Base-by-base conservation (phyloP, 2,888 invertebrate species). In the Apoderus coryli region DNA sequence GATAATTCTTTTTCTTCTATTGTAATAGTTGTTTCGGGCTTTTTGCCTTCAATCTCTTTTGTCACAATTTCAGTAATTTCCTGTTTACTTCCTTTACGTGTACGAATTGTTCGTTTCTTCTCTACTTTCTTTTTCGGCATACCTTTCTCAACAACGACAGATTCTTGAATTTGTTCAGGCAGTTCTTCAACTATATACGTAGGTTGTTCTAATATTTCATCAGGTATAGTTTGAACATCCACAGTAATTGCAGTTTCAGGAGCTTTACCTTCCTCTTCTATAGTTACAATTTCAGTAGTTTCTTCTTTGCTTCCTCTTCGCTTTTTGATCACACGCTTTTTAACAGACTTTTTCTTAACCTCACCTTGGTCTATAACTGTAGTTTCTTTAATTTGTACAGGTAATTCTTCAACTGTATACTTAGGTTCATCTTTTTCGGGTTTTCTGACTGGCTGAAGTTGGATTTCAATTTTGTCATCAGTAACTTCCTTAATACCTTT, bases 271-370 rank as follows among this genome's bases (percentile, higher is more conserved):
- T 53, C 59, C 41, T 57, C 61, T 38, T 61, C 60, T 27, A 61
- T 47, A 1, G 62, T 64, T 36, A 60, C 54, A 35, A 66, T 63
- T 52, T 61, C 60, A 31, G 49, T 47, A 16, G 43, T 40, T 49
- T 59, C 49, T 40, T 50, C 28, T 44, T 52, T 37, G 10, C 39
- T 45, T 10, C 45, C 47, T 13, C 43, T 49, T 16, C 46, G 47
- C 41, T 54, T 58, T 40, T 53, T 30, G 14, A 50, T 52, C 3
- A 53, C 48, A 10, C 52, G 48, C 35, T 52, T 56, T 34, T 48
- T 57, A 7, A 48, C 40, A 3, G 47, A 37, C 29, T 44, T 50
- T 30, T 49, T 49, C 31, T 46, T 48, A 16, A 41, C 35, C 2
- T 24, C 29, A 14, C 32, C 38, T 10, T 36, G 19, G 32, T 53